Percentiles rank a stretch among this genome's conserved stretches.
These are phyloP conservation scores for Athalia cordata DNA, from an alignment of 2,888 invertebrate genomes.

Conservation along the genomic window DNA sequence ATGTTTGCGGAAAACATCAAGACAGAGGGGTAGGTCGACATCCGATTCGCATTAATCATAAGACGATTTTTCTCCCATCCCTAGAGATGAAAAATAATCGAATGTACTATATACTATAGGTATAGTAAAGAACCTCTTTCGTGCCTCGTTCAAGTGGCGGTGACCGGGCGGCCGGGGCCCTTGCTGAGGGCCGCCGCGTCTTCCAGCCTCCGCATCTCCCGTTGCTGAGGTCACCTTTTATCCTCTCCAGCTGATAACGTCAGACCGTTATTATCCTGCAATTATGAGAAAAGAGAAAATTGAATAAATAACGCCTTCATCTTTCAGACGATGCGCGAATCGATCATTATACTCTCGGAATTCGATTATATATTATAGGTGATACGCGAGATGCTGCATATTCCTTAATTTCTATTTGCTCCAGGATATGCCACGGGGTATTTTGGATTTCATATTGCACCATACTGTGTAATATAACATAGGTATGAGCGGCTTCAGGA, in stretches of 20 bases:
- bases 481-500: neutral
- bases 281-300: neutral
- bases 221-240: slow-evolving; percentile 15
- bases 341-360: neutral
- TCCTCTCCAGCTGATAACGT: neutral
- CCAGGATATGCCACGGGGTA: no score
- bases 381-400: no score
- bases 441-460: no score
- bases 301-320: neutral
- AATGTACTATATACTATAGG: neutral
- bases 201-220: slow-evolving; percentile 47
- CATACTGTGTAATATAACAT: neutral
- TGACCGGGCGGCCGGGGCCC: slow-evolving; percentile 55
- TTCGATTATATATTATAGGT: neutral
- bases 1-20: no score
- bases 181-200: slow-evolving; percentile 53
- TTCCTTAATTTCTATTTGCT: no score
- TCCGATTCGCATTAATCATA: neutral
- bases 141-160: slow-evolving; percentile 59
- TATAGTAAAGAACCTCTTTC: slow-evolving; percentile 53
- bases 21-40: no score
- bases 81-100: slow-evolving; percentile 17
- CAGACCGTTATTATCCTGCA: slow-evolving; percentile 29
- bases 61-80: neutral
- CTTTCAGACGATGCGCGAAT: neutral